Evolutionary conservation across 2,797 vertebrate genomes (phyloP).

Genomic region (Pitangus sulphuratus): DNA sequence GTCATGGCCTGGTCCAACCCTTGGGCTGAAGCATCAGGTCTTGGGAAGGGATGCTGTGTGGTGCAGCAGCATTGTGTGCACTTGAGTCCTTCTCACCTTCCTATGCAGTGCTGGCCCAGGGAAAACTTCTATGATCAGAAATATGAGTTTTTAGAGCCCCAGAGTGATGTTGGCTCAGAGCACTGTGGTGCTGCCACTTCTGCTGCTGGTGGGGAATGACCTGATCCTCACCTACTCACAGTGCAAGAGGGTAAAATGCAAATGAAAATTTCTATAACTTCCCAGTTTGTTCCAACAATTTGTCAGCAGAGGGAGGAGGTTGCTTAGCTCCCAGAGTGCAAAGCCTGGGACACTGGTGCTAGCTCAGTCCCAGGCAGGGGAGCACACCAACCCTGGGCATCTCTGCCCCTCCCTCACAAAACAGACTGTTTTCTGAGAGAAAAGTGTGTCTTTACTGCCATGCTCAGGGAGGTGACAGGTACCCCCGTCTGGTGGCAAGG

Average conservation of each 20-base stretch:
- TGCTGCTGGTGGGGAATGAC: background rate
- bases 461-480: background rate
- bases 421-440: background rate
- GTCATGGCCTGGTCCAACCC: background rate
- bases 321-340: background rate
- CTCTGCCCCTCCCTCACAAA: background rate
- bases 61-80: background rate
- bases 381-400: background rate
- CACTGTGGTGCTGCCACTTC: background rate
- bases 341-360: background rate
- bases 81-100: background rate
- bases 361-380: background rate
- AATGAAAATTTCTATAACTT: background rate
- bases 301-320: background rate
- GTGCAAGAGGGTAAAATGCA: background rate
- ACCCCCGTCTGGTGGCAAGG: background rate
- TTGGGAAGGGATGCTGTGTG: background rate
- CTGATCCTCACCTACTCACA: background rate
- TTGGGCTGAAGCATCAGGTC: background rate
- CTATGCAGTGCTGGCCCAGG: background rate
- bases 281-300: background rate
- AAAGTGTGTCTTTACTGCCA: background rate
- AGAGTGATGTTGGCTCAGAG: background rate
- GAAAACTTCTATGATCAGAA: background rate
- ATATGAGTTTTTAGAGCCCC: background rate